Base-by-base conservation (phyloP, 2,797 vertebrate species). In the Gymnodraco acuticeps region DNA sequence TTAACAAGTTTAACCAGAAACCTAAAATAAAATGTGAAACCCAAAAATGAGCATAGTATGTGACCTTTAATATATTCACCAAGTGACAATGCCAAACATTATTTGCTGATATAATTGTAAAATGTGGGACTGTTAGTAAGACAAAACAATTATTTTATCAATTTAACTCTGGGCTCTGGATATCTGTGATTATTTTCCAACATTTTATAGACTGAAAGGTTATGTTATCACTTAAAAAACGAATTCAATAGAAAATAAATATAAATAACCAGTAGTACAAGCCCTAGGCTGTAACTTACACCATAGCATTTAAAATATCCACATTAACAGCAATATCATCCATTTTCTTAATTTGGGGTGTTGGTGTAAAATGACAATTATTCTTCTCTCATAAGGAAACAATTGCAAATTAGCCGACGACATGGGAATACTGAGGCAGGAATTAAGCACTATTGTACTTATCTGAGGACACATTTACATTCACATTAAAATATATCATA, bases 361-460 rank as follows among this genome's bases (percentile, higher is more conserved):
- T 58, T 47, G 13, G 42, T 58, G 8, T 9, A 5, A 4, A 16
- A 48, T 17, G 19, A 41, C 14, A 4, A 38, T 55, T 20, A 46
- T 45, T 23, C 45, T 45, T 11, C 3, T 52, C 10, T 64, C 12
- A 54, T 53, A 45, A 52, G 17, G 33, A 64, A n/a, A 12, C 45
- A 61, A 75, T 64, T 54, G 52, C 45, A 16, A 58, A 54, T 68
- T 45, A 56, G 16, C 41, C 60, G 15, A 59, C n/a, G 10, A 50
- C 15, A 5, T 33, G 20, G 5, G 12, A 27, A 68, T 33, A 63
- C 27, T 38, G 17, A 46, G 54, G 42, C n/a, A 59, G 19, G 6
- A 16, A 64, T 80, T 62, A 3, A 48, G 45, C 38, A n/a, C 23
- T 6, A 31, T n/a, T 45, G 5, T 72, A 4, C 14, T 42, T 3